These are phyloP conservation scores for Lordiphosa mommai DNA, from an alignment of 1,140 invertebrate species.

Conservation along the genomic window DNA sequence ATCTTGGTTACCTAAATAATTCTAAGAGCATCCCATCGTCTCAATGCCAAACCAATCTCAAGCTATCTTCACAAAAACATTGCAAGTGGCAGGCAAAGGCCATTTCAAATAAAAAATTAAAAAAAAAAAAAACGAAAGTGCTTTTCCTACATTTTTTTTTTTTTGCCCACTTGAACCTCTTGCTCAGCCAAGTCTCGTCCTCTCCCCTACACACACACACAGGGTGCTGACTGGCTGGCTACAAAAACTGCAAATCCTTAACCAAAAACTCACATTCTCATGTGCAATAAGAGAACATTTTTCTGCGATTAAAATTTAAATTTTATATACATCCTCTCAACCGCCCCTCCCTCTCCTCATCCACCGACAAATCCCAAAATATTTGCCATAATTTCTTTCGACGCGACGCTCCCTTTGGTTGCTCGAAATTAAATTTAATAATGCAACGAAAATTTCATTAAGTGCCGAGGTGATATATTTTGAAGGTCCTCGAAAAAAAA, in stretches of 20 bases:
- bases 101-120: too few species aligned
- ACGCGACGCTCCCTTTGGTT: neutral
- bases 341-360: neutral
- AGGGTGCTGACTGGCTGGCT: too few species aligned
- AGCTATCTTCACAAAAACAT: too few species aligned
- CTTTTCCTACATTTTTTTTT: too few species aligned
- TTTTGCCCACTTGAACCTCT: too few species aligned
- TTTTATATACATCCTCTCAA: conserved; percentile 34
- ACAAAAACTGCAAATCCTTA: neutral
- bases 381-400: conserved; percentile 63
- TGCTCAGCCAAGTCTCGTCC: neutral
- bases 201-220: neutral
- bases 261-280: neutral
- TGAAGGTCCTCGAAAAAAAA: neutral
- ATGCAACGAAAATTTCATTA: conserved; percentile 58
- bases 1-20: too few species aligned
- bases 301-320: conserved; percentile 67
- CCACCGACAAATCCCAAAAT: conserved; percentile 13
- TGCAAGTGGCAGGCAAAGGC: too few species aligned
- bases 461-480: conserved; percentile 36
- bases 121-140: too few species aligned
- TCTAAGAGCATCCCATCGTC: too few species aligned
- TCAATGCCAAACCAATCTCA: too few species aligned
- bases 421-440: conserved; percentile 70
- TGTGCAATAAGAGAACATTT: conserved; percentile 23